A percentile compares a stretch with the other conserved stretches of the same genome.
Evolutionary conservation across 2,113 vertebrate species (phyloP).

Genomic region (Cynocephalus volans): DNA sequence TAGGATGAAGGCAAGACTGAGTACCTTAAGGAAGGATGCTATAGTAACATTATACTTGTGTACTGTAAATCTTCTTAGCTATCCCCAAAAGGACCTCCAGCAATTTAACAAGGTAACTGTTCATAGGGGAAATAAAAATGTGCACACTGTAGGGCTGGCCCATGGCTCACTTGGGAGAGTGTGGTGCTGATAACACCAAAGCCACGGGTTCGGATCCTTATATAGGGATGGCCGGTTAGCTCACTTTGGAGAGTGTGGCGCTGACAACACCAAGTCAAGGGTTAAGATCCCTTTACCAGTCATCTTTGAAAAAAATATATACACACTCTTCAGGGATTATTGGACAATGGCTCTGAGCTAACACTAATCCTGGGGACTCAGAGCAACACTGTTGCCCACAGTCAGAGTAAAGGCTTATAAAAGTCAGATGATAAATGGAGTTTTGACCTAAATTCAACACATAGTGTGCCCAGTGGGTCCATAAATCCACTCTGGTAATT

Average conservation of each 20-base stretch:
- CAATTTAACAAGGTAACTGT: not conserved
- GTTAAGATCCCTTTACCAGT: too few relatives aligned
- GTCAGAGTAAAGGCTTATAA: not conserved
- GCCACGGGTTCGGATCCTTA: too few relatives aligned
- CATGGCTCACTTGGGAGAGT: too few relatives aligned
- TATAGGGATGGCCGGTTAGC: too few relatives aligned
- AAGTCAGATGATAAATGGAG: not conserved
- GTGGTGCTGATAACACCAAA: too few relatives aligned
- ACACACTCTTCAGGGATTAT: not conserved
- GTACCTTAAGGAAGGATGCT: not conserved
- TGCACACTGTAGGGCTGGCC: not conserved
- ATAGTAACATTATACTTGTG: not conserved
- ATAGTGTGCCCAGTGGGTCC: not conserved
- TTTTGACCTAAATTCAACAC: not conserved
- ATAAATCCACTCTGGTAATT: not conserved
- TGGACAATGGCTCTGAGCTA: not conserved
- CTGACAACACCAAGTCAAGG: too few relatives aligned
- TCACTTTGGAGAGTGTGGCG: too few relatives aligned
- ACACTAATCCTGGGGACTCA: not conserved
- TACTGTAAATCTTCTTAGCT: not conserved
- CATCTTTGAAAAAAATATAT: too few relatives aligned
- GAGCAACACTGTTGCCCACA: not conserved
- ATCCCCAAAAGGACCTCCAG: not conserved
- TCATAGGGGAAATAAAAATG: not conserved
- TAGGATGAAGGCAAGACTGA: not conserved